Evolutionary conservation across 2,888 invertebrate genomes (phyloP), one percentile per base, ranked within the genome.

Genomic region (Amblyjoppa proteus): DNA sequence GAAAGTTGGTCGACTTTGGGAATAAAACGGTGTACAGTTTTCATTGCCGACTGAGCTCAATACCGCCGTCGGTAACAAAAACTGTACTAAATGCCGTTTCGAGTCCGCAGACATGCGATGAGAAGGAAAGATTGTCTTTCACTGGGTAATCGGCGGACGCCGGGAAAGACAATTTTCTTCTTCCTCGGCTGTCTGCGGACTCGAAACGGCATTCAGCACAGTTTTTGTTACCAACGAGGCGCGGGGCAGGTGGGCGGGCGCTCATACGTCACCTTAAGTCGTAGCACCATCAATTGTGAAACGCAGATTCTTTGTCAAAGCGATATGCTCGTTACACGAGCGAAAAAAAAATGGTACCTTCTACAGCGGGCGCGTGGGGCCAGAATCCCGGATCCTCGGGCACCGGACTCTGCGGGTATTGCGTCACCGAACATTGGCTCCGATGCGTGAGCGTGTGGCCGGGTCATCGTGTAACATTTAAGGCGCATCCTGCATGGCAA

Each of bases 381-480:
- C 74, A 41, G 31, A 80, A 58, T 85, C 85, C 85, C 85, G 85
- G 82, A 85, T 85, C 82, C 79, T 77, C 51, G 31, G 28, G 28
- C 31, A 58, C 74, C 75, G 75, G 85, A 58, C 73, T 76, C 68
- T 34, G 5, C 49, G 16, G 45, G 66, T 49, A 82, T 85, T 85
- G 68, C 85, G 61, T 85, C 82, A 85, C 73, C 68, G 68, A 83
- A 79, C 80, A 69, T 66, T 51, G 73, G 71, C 77, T 45, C 71
- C 68, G 80, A 58, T 79, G 85, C 85, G 83, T 83, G 80, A 80
- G 71, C 79, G 82, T 76, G 58, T 61, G 81, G 71, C 34, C 76
- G 79, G 82, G 71, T 83, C 80, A 76, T 85, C 82, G 68, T 75
- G 58, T 85, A 85, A 85, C 82, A 85, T 85, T 85, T 85, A 76